Base-by-base conservation (phyloP, 2,797 vertebrate genomes). In the Lacerta agilis region DNA sequence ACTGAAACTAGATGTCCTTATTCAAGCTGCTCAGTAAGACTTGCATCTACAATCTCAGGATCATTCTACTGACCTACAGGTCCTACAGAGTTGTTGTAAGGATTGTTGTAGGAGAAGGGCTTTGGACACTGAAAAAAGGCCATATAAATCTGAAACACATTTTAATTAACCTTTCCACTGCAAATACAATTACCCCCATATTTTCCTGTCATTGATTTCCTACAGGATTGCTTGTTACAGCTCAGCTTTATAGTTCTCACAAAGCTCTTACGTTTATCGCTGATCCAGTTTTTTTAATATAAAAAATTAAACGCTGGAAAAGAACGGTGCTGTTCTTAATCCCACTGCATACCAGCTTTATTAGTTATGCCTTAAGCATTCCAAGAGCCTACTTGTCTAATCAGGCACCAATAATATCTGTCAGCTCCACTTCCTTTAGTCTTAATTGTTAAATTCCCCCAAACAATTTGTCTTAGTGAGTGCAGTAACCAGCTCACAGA, bases 361-460 rank as follows among this genome's bases (percentile, higher is more conserved):
- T 93, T 91, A 92, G 72, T 81, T 93, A 88, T 61, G 38, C 36
- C 79, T 92, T 92, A 91, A 88, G 64, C n/a, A 91, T 90, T 91
- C 87, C 55, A 88, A 72, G 27, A 17, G 3, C 41, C 38, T 89
- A 5, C n/a, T 76, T 88, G 36, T 49, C n/a, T 92, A 94, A 90
- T 83, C 78, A 61, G 0, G 1, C 88, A 86, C 90, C 36, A 91
- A 90, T 88, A 13, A 86, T 79, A 90, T 83, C 77, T 0, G 0
- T 69, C 91, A 86, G 55, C 76, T 91, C 90, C 2, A 80, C 69
- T 93, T 94, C 77, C 82, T 93, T 78, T 90, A 88, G 64, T 69
- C 86, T 89, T 93, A 91, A 92, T 87, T 78, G 87, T 88, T 88
- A 91, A 92, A 90, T 91, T 94, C 61, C 27, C 0, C 83, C 84